Conservation (phyloP, 2,797 vertebrate species). For the Anisognathus igniventris region DNA sequence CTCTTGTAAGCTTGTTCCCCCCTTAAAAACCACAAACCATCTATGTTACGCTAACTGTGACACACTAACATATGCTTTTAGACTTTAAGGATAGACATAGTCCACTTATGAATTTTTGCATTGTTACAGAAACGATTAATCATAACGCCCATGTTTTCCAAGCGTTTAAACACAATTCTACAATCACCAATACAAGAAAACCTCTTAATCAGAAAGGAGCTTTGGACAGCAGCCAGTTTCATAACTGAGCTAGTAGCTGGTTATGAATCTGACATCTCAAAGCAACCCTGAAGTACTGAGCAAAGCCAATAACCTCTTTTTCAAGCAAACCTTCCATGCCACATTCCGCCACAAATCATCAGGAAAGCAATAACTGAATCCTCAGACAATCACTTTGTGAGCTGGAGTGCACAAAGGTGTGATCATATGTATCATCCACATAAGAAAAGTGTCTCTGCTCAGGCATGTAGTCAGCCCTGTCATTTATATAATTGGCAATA, state of each 20-base stretch:
- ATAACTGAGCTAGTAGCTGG: not conserved
- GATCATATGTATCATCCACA: fast-evolving
- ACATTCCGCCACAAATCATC: not conserved
- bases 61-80: not conserved
- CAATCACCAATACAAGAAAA: not conserved
- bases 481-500: not conserved
- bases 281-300: not conserved
- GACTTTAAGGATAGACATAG: not conserved
- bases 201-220: not conserved
- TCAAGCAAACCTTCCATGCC: not conserved
- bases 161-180: not conserved
- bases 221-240: not conserved
- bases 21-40: not conserved
- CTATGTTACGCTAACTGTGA: not conserved
- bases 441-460: not conserved
- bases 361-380: not conserved
- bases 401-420: not conserved
- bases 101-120: not conserved
- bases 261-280: not conserved
- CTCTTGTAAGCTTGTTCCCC: not conserved
- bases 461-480: not conserved
- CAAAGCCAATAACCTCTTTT: not conserved
- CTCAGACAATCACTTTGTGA: not conserved
- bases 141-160: not conserved
- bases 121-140: not conserved